Evolutionary conservation across 2,113 vertebrate genomes (phyloP).

Genomic region (Canis aureus): DNA sequence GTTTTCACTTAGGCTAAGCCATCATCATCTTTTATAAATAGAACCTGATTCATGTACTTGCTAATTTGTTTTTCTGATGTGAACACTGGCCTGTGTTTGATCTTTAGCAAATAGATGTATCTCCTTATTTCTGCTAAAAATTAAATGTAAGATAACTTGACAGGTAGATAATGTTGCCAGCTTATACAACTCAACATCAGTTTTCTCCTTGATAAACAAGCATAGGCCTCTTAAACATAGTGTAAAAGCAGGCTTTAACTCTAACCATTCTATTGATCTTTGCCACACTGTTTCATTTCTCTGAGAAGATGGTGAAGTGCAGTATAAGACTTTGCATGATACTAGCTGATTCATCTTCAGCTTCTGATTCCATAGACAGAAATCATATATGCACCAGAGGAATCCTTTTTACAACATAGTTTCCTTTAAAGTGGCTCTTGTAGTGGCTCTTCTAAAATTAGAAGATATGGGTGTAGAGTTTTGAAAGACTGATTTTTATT

Average conservation of each 20-base stretch:
- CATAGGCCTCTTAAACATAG: neutral
- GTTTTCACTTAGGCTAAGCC: neutral
- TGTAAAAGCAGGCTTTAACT: neutral
- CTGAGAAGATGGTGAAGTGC: neutral
- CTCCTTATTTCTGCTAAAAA: constrained; percentile 38
- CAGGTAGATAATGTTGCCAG: neutral
- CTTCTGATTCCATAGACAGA: neutral
- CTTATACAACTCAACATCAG: neutral
- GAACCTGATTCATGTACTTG: neutral
- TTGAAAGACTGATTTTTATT: neutral
- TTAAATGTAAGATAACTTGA: constrained; percentile 28
- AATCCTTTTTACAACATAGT: neutral
- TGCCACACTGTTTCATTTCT: neutral
- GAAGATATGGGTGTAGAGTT: neutral
- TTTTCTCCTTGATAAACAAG: constrained; percentile 36
- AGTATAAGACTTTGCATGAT: neutral
- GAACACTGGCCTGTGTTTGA: neutral
- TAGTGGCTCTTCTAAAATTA: neutral
- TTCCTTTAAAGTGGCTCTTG: neutral
- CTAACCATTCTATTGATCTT: neutral
- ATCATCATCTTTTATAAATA: constrained; percentile 6
- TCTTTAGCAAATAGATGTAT: neutral
- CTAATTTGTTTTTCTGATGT: constrained; percentile 10
- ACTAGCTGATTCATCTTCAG: neutral
- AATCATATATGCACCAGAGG: neutral